A percentile compares a stretch with the other conserved stretches of the same genome.
phyloP scores from a whole-genome alignment of 2,797 vertebrate species.

The Clamator glandarius region DNA sequence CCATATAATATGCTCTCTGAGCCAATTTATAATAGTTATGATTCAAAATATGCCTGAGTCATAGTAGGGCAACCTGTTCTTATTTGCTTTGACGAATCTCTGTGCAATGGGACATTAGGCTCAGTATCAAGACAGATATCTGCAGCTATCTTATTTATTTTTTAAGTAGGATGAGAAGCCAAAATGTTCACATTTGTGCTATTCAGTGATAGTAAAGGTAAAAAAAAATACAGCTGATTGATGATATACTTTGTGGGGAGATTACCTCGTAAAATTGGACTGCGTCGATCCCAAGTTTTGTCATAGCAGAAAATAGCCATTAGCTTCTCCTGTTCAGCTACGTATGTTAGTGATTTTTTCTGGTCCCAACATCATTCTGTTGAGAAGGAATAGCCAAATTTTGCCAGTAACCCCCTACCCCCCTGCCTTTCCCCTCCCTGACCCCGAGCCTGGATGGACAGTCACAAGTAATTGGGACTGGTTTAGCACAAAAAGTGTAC shows the following conservation, averaged over 20 bases:
- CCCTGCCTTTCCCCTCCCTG: too few species aligned
- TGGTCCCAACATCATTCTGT: not conserved
- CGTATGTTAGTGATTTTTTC: not conserved
- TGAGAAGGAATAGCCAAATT: not conserved
- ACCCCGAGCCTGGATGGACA: not conserved
- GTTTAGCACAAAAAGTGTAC: not conserved
- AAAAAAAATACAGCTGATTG: not conserved
- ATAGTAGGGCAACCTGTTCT: not conserved
- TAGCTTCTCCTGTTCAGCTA: not conserved
- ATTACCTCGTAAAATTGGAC: not conserved
- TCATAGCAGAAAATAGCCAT: not conserved
- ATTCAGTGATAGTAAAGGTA: not conserved
- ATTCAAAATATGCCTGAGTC: constrained; percentile 7
- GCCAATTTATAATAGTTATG: not conserved
- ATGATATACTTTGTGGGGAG: not conserved
- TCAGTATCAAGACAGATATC: not conserved
- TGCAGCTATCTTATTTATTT: not conserved
- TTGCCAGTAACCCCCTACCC: too few species aligned
- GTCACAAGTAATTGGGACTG: not conserved
- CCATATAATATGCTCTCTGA: not conserved
- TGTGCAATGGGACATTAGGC: not conserved
- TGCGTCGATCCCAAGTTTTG: not conserved
- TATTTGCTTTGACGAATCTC: constrained; percentile 2
- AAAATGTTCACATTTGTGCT: not conserved
- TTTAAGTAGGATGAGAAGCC: not conserved